phyloP scores from a whole-genome alignment of 53 echinoderm and acorn worm genomes.

The Henricia sp. region DNA sequence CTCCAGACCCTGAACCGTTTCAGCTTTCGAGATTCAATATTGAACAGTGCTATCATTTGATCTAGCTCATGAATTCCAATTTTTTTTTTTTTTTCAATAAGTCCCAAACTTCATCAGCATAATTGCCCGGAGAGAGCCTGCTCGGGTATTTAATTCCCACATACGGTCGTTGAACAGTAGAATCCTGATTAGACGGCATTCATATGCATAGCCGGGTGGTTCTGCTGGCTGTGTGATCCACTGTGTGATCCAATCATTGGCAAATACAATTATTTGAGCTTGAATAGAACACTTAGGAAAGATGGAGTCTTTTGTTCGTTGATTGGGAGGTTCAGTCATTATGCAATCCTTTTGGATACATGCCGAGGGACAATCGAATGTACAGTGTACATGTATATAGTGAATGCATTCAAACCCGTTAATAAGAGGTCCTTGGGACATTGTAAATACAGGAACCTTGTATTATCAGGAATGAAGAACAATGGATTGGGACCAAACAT shows the following conservation, averaged over 20 bases:
- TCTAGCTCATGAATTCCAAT: constrained; percentile 32
- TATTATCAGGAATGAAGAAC: too few species aligned
- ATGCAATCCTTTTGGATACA: too few species aligned
- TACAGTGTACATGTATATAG: too few species aligned
- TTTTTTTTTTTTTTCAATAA: constrained; percentile 32
- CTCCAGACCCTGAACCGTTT: too few species aligned
- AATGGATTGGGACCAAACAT: too few species aligned
- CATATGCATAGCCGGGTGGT: constrained; percentile 23
- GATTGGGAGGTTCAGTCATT: constrained; percentile 18
- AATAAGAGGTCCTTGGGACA: too few species aligned
- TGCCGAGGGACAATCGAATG: too few species aligned
- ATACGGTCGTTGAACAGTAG: constrained; percentile 27
- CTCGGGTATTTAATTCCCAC: constrained; percentile 52
- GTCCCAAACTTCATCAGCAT: constrained; percentile 42
- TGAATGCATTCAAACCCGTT: too few species aligned
- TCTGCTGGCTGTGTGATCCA: too few species aligned
- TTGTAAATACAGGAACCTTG: too few species aligned
- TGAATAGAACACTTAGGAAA: constrained; percentile 53
- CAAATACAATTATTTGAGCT: constrained; percentile 63
- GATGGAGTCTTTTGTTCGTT: constrained; percentile 48
- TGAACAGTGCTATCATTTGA: constrained; percentile 21
- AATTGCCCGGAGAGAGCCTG: constrained; percentile 47
- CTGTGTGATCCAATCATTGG: constrained; percentile 40
- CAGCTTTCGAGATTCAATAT: too few species aligned
- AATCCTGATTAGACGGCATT: constrained; percentile 30